Conservation (phyloP, 2,888 invertebrate species). For the Ceriagrion tenellum region DNA sequence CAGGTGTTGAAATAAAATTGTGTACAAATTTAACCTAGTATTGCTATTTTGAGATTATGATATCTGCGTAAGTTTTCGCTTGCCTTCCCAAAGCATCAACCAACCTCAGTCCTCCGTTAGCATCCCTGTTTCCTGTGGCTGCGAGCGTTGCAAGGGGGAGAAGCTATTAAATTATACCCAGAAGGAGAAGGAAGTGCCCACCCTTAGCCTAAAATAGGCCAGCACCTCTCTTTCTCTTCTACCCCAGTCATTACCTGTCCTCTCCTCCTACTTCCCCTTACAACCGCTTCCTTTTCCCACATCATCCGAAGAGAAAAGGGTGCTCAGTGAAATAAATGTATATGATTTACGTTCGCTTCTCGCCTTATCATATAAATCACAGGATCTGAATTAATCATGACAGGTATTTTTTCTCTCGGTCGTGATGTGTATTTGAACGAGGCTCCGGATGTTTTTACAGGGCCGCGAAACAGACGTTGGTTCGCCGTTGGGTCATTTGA, state of each 20-base stretch:
- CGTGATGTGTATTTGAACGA: background rate
- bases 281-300: background rate
- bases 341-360: background rate
- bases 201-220: conserved; percentile 18
- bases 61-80: too few species aligned
- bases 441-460: background rate
- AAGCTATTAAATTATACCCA: too few species aligned
- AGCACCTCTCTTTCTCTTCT: background rate
- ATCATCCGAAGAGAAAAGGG: background rate
- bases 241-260: background rate
- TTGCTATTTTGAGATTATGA: too few species aligned
- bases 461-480: background rate
- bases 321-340: background rate
- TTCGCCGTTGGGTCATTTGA: background rate
- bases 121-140: too few species aligned
- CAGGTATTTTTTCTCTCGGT: background rate
- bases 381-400: background rate
- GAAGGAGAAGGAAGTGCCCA: background rate
- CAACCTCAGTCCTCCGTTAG: too few species aligned
- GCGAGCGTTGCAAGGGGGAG: too few species aligned
- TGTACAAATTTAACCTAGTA: too few species aligned
- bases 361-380: background rate
- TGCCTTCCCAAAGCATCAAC: too few species aligned
- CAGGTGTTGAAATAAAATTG: too few species aligned
- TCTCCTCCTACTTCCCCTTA: background rate